Percentiles rank a stretch among this genome's conserved stretches.
Conservation (phyloP, 2,113 vertebrate genomes). For the Phylloscopus trochilus region DNA sequence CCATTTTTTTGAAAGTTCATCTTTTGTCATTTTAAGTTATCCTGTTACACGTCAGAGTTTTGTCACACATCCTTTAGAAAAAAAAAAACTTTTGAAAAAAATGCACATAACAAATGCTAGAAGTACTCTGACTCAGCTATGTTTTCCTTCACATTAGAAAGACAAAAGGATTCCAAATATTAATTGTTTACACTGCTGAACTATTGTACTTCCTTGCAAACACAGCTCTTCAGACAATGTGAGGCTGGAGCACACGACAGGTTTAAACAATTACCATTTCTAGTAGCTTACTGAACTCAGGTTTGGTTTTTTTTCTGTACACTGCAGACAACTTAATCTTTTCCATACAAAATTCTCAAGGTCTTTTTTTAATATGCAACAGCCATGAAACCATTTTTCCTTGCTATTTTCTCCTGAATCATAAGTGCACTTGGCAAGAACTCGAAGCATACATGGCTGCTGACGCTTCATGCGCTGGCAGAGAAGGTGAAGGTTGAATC, state of each 20-base stretch:
- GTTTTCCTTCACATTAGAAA: not conserved
- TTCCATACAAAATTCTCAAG: slow-evolving; percentile 9
- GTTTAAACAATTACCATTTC: not conserved
- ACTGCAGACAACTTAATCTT: not conserved
- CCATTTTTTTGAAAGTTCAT: not conserved
- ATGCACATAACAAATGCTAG: not conserved
- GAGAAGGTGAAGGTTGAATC: slow-evolving; percentile 59
- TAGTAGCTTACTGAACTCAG: not conserved
- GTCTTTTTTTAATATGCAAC: not conserved
- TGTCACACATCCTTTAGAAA: not conserved
- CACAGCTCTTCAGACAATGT: not conserved
- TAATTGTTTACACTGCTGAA: not conserved
- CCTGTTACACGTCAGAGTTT: not conserved
- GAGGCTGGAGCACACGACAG: not conserved
- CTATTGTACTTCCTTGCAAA: not conserved
- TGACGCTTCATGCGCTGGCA: not conserved
- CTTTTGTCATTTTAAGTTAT: not conserved
- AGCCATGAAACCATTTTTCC: slow-evolving; percentile 12
- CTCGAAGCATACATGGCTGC: slow-evolving; percentile 6
- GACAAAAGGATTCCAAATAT: not conserved
- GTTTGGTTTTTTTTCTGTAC: not conserved
- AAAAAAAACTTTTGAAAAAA: not conserved
- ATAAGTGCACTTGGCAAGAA: slow-evolving; percentile 17
- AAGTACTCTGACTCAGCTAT: not conserved
- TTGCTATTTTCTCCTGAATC: slow-evolving; percentile 21